A percentile compares a stretch with the other conserved stretches of the same genome.
phyloP scores from a whole-genome alignment of 2,113 vertebrate genomes.

The Megaptera novaeangliae region DNA sequence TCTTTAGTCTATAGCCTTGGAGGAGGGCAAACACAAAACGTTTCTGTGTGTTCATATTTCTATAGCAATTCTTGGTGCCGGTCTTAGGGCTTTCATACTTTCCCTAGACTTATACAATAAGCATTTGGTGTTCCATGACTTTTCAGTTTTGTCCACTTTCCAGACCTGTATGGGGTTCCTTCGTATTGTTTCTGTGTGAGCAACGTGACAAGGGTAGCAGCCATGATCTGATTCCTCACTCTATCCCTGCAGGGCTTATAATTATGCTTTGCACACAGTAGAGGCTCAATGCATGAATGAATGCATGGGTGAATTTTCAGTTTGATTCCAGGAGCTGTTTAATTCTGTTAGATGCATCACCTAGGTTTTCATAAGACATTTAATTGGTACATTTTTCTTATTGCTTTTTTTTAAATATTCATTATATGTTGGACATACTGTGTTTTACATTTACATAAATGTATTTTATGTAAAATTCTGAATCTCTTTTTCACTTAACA shows the following conservation, averaged over 20 bases:
- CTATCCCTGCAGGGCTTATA: not conserved
- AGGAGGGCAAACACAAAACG: conserved; percentile 24
- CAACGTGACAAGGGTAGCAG: not conserved
- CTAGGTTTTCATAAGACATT: conserved; percentile 15
- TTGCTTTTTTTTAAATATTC: not conserved
- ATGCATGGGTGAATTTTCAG: not conserved
- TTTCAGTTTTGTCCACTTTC: not conserved
- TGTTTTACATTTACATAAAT: not conserved
- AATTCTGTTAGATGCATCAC: not conserved
- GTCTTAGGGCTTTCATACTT: not conserved
- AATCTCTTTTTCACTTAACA: not conserved
- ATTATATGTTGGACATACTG: not conserved
- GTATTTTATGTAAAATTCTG: not conserved
- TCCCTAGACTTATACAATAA: not conserved
- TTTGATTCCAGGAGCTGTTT: not conserved
- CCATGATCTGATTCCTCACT: not conserved
- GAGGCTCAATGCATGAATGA: not conserved
- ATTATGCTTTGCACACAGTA: not conserved
- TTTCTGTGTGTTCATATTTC: conserved; percentile 31
- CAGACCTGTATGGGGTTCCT: not conserved
- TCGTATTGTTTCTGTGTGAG: not conserved
- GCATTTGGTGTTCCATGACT: not conserved
- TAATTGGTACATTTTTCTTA: not conserved
- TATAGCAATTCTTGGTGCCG: not conserved
- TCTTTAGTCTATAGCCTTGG: conserved; percentile 35